Conservation (phyloP, 2,113 vertebrate genomes). For the Paralichthys olivaceus region DNA sequence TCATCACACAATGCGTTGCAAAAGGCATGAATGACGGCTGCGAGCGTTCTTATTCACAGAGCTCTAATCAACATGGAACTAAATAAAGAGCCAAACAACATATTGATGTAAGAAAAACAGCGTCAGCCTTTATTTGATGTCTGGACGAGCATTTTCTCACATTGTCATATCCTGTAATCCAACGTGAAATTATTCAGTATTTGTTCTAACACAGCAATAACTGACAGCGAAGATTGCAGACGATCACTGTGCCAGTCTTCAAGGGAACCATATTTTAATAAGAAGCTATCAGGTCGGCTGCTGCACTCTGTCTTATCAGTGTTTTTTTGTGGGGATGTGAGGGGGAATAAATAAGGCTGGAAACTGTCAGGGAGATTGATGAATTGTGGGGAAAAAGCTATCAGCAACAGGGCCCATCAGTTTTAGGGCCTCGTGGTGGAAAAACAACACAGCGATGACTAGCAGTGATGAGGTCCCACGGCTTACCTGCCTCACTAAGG, state of each 20-base stretch:
- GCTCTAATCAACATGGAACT: conserved; percentile 18
- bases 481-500: not conserved
- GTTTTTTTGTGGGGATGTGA: not conserved
- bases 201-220: not conserved
- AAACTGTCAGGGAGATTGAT: conserved; percentile 31
- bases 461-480: conserved; percentile 36
- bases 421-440: not conserved
- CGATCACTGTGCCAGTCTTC: not conserved
- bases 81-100: no score
- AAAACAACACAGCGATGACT: conserved; percentile 9
- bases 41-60: conserved; percentile 21
- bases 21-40: conserved; percentile 24
- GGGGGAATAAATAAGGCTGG: not conserved
- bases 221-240: conserved; percentile 5
- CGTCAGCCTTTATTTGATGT: not conserved
- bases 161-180: not conserved
- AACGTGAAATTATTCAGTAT: conserved; percentile 13
- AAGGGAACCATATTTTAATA: conserved; percentile 20
- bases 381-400: not conserved
- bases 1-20: not conserved
- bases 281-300: not conserved
- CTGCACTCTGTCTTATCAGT: conserved; percentile 4
- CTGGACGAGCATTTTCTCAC: not conserved
- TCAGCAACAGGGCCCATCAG: not conserved
- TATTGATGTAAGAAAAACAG: conserved; percentile 1